Conservation (phyloP, 1,140 invertebrate genomes). For the Neotoxoptera formosana region DNA sequence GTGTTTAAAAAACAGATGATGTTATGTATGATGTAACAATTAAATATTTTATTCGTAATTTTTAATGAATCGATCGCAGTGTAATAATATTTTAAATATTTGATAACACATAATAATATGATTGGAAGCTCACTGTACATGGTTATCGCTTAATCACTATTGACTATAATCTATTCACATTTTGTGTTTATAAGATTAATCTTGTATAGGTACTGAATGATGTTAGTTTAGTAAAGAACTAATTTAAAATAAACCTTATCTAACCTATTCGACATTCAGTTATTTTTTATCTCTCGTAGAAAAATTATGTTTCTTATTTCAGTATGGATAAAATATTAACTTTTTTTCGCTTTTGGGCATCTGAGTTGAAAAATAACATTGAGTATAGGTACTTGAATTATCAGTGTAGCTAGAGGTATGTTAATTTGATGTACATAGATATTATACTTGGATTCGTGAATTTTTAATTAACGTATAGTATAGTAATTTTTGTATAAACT, state of each 20-base stretch:
- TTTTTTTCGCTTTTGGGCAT: not conserved
- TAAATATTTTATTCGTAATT: not conserved
- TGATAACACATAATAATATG: not conserved
- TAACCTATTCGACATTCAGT: not conserved
- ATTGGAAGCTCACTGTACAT: not conserved
- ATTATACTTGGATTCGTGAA: not conserved
- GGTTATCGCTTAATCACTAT: not conserved
- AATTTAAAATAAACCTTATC: not conserved
- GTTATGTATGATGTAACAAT: not conserved
- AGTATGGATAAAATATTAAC: not conserved
- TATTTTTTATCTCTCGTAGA: not conserved
- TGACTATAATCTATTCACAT: not conserved
- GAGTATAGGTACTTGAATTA: not conserved
- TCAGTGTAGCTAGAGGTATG: too few species aligned
- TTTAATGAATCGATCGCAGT: not conserved
- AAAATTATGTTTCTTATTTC: not conserved
- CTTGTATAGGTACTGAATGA: not conserved
- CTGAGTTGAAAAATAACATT: not conserved
- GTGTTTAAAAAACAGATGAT: not conserved
- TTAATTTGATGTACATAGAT: not conserved
- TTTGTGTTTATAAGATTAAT: not conserved
- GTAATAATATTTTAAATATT: not conserved
- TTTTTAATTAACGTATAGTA: not conserved
- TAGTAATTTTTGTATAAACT: not conserved
- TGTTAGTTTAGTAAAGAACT: not conserved